Percentiles rank a stretch among this genome's conserved stretches.
Evolutionary conservation across 2,797 vertebrate genomes (phyloP).

Genomic region (Xiphorhynchus erythropygius): DNA sequence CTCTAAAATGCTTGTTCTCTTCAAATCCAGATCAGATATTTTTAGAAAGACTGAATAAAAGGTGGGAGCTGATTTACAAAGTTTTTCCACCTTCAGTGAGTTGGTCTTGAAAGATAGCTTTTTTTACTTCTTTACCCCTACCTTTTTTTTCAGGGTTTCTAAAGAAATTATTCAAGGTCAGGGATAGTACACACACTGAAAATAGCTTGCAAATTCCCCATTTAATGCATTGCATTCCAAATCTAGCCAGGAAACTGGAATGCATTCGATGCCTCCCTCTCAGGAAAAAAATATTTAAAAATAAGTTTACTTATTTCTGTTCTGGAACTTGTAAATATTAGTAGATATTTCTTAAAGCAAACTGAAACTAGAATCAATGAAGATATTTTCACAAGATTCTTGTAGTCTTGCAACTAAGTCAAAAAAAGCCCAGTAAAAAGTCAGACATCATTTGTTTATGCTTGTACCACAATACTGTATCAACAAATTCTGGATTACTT

Average conservation of each 20-base stretch:
- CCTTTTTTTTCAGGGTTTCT: not conserved
- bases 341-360: not conserved
- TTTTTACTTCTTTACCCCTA: not conserved
- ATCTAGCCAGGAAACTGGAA: conserved; percentile 8
- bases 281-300: not conserved
- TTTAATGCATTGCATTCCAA: not conserved
- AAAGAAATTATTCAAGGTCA: conserved; percentile 33
- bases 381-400: not conserved
- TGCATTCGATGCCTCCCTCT: not conserved
- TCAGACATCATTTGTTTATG: not conserved
- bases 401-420: not conserved
- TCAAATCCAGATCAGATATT: not conserved
- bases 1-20: not conserved
- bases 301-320: not conserved
- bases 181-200: not conserved
- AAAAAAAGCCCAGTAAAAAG: not conserved
- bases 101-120: not conserved
- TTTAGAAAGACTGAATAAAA: not conserved
- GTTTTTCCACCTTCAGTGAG: not conserved
- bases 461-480: not conserved
- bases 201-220: not conserved
- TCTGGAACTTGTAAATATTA: not conserved
- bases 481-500: conserved; percentile 14
- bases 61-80: not conserved
- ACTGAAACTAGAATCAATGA: not conserved